A percentile compares a stretch with the other conserved stretches of the same genome.
Evolutionary conservation across 1,140 invertebrate species (phyloP).

Genomic region (Drosophila orena): DNA sequence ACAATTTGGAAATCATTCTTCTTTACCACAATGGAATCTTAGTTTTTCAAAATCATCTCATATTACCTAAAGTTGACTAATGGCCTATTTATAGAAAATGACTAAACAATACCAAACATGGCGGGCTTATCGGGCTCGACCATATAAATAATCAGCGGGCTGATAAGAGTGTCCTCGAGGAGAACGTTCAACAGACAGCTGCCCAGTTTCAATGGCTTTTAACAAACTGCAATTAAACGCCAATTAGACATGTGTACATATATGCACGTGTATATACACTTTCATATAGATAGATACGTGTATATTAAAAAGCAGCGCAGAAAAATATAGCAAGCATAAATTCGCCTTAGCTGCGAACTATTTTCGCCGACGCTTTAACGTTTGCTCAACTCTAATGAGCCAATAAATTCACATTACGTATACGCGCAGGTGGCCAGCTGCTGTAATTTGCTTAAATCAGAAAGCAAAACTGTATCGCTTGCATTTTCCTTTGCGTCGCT

Average conservation of each 20-base stretch:
- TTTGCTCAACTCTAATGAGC: conserved; percentile 72
- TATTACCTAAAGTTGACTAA: not conserved
- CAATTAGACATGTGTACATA: conserved; percentile 63
- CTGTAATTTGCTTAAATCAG: conserved; percentile 75
- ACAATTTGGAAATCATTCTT: too few relatives aligned
- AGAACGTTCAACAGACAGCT: conserved; percentile 34
- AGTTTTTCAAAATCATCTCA: not conserved
- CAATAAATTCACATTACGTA: conserved; percentile 81
- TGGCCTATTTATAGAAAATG: conserved; percentile 20
- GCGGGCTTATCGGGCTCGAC: conserved; percentile 23
- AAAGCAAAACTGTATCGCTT: conserved; percentile 48
- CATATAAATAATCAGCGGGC: conserved; percentile 26
- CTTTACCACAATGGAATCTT: too few relatives aligned
- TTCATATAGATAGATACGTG: conserved; percentile 6
- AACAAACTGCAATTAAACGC: conserved; percentile 58
- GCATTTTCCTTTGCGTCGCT: conserved; percentile 13
- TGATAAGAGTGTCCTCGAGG: conserved; percentile 29
- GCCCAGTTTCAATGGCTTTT: conserved; percentile 12
- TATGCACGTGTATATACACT: conserved; percentile 25
- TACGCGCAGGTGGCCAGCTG: conserved; percentile 77
- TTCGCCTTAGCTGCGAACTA: conserved; percentile 29
- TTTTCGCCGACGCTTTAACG: conserved; percentile 49
- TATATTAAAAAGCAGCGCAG: not conserved
- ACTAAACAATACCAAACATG: conserved; percentile 21
- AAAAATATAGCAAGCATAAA: conserved; percentile 36